Evolutionary conservation across 1,140 invertebrate genomes (phyloP).

Genomic region (Bombus consobrinus): DNA sequence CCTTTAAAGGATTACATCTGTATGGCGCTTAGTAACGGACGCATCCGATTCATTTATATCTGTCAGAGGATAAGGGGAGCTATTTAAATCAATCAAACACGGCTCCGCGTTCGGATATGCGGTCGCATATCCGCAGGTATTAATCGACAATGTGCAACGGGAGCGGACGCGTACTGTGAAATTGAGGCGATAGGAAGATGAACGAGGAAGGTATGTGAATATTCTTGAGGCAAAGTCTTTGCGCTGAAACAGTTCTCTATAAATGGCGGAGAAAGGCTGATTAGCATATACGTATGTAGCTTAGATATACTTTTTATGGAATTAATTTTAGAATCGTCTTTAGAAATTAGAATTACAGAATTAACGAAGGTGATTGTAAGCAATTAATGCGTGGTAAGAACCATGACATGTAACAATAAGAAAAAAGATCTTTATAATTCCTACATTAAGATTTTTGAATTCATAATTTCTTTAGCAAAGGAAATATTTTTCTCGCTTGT

Average conservation of each 20-base stretch:
- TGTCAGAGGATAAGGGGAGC: constrained; percentile 73
- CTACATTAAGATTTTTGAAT: too few species aligned
- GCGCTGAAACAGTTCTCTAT: too few species aligned
- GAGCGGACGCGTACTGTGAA: constrained; percentile 26
- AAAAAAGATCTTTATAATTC: too few species aligned
- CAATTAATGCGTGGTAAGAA: too few species aligned
- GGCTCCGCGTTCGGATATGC: constrained; percentile 58
- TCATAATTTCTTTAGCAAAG: neutral
- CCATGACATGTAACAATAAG: too few species aligned
- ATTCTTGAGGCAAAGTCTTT: neutral
- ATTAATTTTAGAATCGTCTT: too few species aligned
- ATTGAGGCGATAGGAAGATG: neutral
- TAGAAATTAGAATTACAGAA: too few species aligned
- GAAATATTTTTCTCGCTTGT: neutral
- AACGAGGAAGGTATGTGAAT: neutral
- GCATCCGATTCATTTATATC: constrained; percentile 81
- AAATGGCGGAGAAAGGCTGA: too few species aligned
- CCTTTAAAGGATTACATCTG: constrained; percentile 81
- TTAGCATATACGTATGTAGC: too few species aligned
- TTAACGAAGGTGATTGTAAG: too few species aligned
- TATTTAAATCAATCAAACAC: constrained; percentile 80
- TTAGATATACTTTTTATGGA: too few species aligned
- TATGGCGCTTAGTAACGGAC: constrained; percentile 68
- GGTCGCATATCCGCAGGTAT: constrained; percentile 73
- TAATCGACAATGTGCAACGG: constrained; percentile 67